These are phyloP conservation scores for Chrysomela aeneicollis DNA, from an alignment of 2,888 invertebrate species.

Conservation along the genomic window DNA sequence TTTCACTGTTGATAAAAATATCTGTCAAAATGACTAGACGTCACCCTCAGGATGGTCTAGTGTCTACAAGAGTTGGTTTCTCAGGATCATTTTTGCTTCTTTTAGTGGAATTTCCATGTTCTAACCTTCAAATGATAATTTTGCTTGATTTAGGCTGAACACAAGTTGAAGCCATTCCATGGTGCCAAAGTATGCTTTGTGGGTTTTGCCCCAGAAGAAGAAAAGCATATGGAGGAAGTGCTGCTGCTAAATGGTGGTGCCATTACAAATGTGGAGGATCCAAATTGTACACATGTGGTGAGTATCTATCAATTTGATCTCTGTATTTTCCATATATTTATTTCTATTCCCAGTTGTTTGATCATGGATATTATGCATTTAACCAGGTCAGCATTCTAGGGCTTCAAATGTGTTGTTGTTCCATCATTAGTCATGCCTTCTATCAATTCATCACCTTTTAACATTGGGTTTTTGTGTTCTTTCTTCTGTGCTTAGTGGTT, in stretches of 20 bases:
- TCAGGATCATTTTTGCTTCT: too few relatives aligned
- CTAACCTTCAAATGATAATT: too few relatives aligned
- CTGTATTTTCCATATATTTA: neutral
- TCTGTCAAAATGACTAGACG: too few relatives aligned
- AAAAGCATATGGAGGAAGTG: conserved; percentile 90
- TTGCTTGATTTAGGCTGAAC: conserved; percentile 65
- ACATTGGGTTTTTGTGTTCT: neutral
- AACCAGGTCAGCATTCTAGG: neutral
- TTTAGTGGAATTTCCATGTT: too few relatives aligned
- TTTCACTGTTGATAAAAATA: too few relatives aligned
- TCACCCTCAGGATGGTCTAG: too few relatives aligned
- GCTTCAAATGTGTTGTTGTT: neutral
- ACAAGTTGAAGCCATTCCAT: conserved; percentile 87
- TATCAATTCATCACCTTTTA: neutral
- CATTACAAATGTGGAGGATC: conserved; percentile 79
- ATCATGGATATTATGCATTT: neutral
- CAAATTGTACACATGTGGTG: conserved; percentile 91
- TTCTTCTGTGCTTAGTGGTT: neutral
- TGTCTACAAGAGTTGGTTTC: too few relatives aligned
- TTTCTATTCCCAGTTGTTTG: neutral
- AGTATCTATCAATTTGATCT: conserved; percentile 57
- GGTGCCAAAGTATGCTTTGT: conserved; percentile 87
- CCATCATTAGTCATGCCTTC: neutral
- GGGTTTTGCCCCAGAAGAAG: conserved; percentile 90
- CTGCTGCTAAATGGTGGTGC: conserved; percentile 87